phyloP scores from a whole-genome alignment of 2,888 invertebrate genomes.

The Globia sparganii region DNA sequence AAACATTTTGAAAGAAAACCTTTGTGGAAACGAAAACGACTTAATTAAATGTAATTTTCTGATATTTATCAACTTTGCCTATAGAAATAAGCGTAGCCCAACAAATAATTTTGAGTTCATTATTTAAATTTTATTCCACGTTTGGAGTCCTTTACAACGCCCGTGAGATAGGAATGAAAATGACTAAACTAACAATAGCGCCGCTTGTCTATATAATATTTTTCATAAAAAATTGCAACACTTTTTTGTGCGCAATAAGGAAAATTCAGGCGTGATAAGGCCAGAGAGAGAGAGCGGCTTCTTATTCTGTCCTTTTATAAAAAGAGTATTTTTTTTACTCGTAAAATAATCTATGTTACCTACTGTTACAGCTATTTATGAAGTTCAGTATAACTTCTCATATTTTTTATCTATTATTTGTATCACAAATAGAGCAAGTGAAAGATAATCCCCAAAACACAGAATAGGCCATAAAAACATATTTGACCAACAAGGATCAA shows the following conservation, averaged over 20 bases:
- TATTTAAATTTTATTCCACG: conserved; percentile 63
- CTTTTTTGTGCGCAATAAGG: conserved; percentile 24
- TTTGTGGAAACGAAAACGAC: conserved; percentile 28
- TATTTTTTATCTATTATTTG: conserved; percentile 6
- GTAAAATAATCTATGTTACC: conserved; percentile 12
- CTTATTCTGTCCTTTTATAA: conserved; percentile 13
- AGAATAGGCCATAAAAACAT: conserved; percentile 16
- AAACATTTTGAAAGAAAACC: conserved; percentile 17
- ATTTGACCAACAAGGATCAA: conserved; percentile 19
- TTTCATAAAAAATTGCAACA: conserved; percentile 43
- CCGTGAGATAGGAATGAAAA: conserved; percentile 49
- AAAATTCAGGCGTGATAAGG: conserved; percentile 25
- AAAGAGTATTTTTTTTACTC: no score
- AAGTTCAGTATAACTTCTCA: not conserved
- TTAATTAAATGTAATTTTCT: conserved; percentile 51
- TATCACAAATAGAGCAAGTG: conserved; percentile 19
- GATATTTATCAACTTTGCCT: conserved; percentile 52
- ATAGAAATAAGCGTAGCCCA: conserved; percentile 52
- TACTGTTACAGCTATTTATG: conserved; percentile 19
- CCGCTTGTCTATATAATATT: conserved; percentile 43
- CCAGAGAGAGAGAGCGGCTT: not conserved
- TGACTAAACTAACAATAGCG: conserved; percentile 56
- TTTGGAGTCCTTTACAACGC: conserved; percentile 37
- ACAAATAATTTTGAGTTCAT: conserved; percentile 62
- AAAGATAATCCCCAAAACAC: conserved; percentile 14